Evolutionary conservation across 53 echinoderm and acorn worm species (phyloP), one percentile per base, ranked within the genome.

Genomic region (Hippasteria phrygiana): DNA sequence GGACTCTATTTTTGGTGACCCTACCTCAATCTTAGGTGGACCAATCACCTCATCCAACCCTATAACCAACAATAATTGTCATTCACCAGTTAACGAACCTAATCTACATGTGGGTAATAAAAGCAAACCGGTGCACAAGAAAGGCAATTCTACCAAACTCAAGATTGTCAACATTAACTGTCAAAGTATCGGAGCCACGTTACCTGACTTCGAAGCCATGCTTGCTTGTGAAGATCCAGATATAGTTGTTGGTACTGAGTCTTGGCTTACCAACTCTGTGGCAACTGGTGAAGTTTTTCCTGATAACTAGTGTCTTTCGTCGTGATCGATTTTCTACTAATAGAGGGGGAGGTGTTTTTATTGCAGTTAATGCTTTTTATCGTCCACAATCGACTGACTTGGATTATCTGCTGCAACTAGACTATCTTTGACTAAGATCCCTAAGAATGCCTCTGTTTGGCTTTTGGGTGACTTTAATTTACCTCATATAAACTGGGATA

Each of bases 211-310:
- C 71, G 43, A 48, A 45, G 41, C 40, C 33, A 26, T 85, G 13
- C 69, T 85, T 50, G 74, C 79, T 13, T 37, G 51, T 5, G 81
- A 42, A 28, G 47, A 67, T 18, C 71, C 78, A 9, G 89, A 89
- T 38, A 45, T 89, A 12, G 28, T 89, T n/a, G 51, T 51, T 16
- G 89, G 78, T 1, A 79, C 89, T 31, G 89, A 89, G 43, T 89
- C 89, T 22, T 89, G 89, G 89, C 79, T 89, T 0, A 41, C 29
- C 28, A 43, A 24, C 29, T 4, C 12, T 24, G 37, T 89, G 34
- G 50, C 69, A 28, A 43, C 65, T 31, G 89, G 80, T 32, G 89
- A 89, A 89, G 16, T 79, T 67, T 79, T 69, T 50, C 41, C 89
- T 34, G 7, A 77, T 11, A 79, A 69, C 41, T 89, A 89, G 62